These are phyloP conservation scores for Podarcis lilfordi DNA, from an alignment of 2,797 vertebrate genomes.

Conservation along the genomic window DNA sequence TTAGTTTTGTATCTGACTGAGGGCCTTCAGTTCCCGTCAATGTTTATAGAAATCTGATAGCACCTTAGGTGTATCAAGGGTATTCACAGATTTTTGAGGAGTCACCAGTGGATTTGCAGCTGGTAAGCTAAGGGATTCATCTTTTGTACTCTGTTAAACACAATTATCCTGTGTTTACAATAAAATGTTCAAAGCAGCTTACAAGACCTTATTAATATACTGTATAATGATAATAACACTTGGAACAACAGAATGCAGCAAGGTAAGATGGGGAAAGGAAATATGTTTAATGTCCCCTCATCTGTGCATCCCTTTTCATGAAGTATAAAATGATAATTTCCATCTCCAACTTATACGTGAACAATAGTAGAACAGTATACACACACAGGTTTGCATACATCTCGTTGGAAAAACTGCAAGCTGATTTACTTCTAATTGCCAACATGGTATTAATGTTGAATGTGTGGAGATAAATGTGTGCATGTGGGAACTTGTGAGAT, in stretches of 20 bases:
- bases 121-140: too few species aligned
- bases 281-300: too few species aligned
- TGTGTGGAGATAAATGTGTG: background rate
- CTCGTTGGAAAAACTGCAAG: background rate
- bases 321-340: too few species aligned
- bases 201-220: background rate
- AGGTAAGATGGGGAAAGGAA: background rate
- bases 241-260: background rate
- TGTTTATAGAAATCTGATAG: background rate
- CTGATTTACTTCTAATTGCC: background rate
- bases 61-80: too few species aligned
- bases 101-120: too few species aligned
- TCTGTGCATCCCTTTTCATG: too few species aligned
- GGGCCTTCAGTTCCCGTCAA: background rate
- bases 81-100: too few species aligned
- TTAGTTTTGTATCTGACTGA: background rate
- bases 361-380: background rate
- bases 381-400: background rate
- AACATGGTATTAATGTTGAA: background rate
- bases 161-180: background rate
- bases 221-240: background rate
- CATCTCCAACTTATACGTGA: background rate
- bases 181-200: background rate
- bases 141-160: too few species aligned
- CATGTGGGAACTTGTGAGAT: background rate